These are phyloP conservation scores for honey bee (Apis mellifera) DNA, from an alignment of 1,140 invertebrate genomes.

Conservation along the genomic window DNA sequence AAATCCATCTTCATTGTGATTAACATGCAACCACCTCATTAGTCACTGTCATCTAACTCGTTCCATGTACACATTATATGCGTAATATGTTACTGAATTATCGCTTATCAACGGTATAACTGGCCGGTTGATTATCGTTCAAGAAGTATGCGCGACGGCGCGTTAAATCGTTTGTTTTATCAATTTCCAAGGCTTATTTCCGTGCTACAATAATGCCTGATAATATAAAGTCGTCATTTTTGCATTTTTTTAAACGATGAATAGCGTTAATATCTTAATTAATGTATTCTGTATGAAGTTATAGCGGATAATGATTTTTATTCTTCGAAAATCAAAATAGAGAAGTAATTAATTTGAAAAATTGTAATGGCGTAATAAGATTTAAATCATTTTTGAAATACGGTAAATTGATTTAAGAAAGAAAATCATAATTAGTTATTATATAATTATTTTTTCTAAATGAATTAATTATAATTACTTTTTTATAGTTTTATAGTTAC, in stretches of 20 bases:
- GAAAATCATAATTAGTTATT: too few species aligned
- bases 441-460: too few species aligned
- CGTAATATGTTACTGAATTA: conserved; percentile 47
- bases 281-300: too few species aligned
- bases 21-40: conserved; percentile 19
- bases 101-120: conserved; percentile 45
- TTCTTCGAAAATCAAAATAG: too few species aligned
- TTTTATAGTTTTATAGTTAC: too few species aligned
- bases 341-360: background rate
- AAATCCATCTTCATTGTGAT: conserved; percentile 41
- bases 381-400: background rate
- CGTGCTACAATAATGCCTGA: conserved; percentile 17
- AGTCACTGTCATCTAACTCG: conserved; percentile 39
- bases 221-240: conserved; percentile 27
- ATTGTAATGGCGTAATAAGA: background rate
- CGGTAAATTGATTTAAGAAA: background rate
- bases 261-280: background rate
- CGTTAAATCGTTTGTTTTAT: conserved; percentile 54
- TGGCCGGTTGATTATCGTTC: conserved; percentile 43
- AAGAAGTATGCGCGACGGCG: conserved; percentile 18
- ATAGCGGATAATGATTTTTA: too few species aligned
- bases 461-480: too few species aligned
- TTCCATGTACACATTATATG: conserved; percentile 31
- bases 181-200: conserved; percentile 47
- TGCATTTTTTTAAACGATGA: background rate